Conservation (phyloP, 2,113 vertebrate genomes). For the Marmota monax region DNA sequence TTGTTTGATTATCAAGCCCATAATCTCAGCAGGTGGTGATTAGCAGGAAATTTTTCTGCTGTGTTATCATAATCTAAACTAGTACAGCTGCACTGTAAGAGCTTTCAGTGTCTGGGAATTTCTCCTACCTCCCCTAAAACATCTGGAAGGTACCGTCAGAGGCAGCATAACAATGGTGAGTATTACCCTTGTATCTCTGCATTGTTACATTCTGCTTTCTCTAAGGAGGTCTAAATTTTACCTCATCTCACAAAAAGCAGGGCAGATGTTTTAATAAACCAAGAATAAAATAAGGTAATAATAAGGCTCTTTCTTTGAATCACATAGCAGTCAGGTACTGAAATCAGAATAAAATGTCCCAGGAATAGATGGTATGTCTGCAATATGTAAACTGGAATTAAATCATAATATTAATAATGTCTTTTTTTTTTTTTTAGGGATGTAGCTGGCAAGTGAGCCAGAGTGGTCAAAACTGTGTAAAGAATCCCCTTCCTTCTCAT, state of each 20-base stretch:
- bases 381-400: not conserved
- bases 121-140: not conserved
- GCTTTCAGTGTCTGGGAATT: slow-evolving; percentile 15
- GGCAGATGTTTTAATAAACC: slow-evolving; percentile 44
- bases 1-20: slow-evolving; percentile 23
- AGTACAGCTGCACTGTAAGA: slow-evolving; percentile 8
- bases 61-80: slow-evolving; percentile 58
- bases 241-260: not conserved
- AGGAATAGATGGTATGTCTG: not conserved
- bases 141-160: slow-evolving; percentile 30
- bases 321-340: not conserved
- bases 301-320: slow-evolving; percentile 18
- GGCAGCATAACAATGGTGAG: not conserved
- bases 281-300: slow-evolving; percentile 29
- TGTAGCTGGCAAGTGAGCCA: not conserved
- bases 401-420: not conserved
- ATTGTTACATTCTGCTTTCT: not conserved
- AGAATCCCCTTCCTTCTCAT: not conserved
- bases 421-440: not conserved
- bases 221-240: slow-evolving; percentile 11
- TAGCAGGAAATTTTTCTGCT: slow-evolving; percentile 55
- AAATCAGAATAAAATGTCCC: slow-evolving; percentile 50
- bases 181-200: not conserved
- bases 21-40: slow-evolving; percentile 44
- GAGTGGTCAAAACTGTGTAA: not conserved